phyloP scores from a whole-genome alignment of 1,140 invertebrate species.

The Xylocopa sonorina region DNA sequence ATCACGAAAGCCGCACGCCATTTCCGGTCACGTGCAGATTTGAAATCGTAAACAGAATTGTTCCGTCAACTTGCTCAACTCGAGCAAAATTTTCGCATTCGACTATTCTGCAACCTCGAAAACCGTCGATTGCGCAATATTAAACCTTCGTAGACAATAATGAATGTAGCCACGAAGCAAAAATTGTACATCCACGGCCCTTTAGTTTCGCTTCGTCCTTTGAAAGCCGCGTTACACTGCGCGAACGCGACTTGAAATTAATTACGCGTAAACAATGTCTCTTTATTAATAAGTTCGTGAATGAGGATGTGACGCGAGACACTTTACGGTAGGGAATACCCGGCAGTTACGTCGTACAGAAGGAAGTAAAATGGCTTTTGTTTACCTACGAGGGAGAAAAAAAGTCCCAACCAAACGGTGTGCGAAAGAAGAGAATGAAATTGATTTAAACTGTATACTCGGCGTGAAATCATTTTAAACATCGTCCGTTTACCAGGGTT shows the following conservation, averaged over 20 bases:
- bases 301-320: slow-evolving; percentile 72
- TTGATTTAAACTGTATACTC: not conserved
- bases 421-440: not conserved
- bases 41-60: slow-evolving; percentile 15
- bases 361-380: slow-evolving; percentile 5
- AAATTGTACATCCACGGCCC: not conserved
- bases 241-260: slow-evolving; percentile 44
- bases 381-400: not conserved
- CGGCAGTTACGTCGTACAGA: slow-evolving; percentile 13
- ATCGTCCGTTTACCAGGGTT: not conserved
- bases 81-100: not conserved
- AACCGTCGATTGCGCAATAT: slow-evolving; percentile 29
- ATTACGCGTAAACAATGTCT: slow-evolving; percentile 68
- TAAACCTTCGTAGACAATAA: not conserved
- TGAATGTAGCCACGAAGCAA: not conserved
- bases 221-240: not conserved
- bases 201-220: not conserved
- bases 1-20: slow-evolving; percentile 1
- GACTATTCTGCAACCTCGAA: not conserved
- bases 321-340: slow-evolving; percentile 41
- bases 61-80: not conserved
- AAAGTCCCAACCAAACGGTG: no score
- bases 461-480: slow-evolving; percentile 8
- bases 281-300: slow-evolving; percentile 68
- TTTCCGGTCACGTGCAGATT: slow-evolving; percentile 1